A percentile compares a stretch with the other conserved stretches of the same genome.
These are phyloP conservation scores for Epirrhoe tristata DNA, from an alignment of 2,888 invertebrate species.

Conservation along the genomic window DNA sequence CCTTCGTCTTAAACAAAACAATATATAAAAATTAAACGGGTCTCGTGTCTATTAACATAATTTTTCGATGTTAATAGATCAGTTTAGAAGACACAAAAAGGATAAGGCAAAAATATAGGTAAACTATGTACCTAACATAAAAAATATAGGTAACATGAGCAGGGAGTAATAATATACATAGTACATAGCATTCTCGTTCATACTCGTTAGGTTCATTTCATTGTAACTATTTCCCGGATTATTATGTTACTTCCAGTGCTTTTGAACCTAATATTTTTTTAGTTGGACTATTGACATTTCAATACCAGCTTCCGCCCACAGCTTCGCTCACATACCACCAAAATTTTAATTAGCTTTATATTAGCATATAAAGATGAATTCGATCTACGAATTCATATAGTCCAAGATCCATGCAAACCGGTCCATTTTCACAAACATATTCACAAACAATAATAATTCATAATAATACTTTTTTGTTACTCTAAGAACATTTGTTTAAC, in stretches of 20 bases:
- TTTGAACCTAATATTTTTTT: no score
- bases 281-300: no score
- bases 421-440: no score
- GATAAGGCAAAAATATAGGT: background rate
- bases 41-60: constrained; percentile 31
- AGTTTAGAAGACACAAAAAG: constrained; percentile 13
- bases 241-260: no score
- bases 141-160: background rate
- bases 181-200: background rate
- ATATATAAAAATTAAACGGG: constrained; percentile 15
- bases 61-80: constrained; percentile 30
- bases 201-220: background rate
- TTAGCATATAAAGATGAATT: no score
- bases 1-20: constrained; percentile 5
- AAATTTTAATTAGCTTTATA: no score
- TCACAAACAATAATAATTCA: no score
- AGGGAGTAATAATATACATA: background rate
- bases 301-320: no score
- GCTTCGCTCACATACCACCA: no score
- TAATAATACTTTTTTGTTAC: background rate
- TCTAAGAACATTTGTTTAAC: background rate
- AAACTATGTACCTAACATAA: background rate
- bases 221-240: no score
- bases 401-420: no score
- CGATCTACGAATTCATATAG: no score